Conservation (phyloP, 2,113 vertebrate genomes). For the Gambusia holbrooki region DNA sequence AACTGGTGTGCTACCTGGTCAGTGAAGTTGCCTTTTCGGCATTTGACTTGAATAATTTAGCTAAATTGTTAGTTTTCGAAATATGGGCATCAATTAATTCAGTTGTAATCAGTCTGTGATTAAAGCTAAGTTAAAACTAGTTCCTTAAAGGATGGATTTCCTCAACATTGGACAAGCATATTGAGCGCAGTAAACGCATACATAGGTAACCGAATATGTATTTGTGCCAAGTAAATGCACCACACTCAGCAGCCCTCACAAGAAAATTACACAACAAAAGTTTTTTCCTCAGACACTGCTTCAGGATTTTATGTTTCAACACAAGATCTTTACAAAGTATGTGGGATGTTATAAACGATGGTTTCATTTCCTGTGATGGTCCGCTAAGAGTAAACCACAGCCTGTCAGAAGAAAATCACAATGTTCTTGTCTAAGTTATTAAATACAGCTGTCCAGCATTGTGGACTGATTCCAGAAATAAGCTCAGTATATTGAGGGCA, state of each 20-base stretch:
- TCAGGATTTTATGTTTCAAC: conserved; percentile 33
- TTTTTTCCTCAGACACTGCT: conserved; percentile 3
- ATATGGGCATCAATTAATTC: background rate
- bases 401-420: conserved; percentile 36
- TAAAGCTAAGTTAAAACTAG: too few species aligned
- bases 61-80: background rate
- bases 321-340: conserved; percentile 39
- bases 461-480: conserved; percentile 6
- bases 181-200: too few species aligned
- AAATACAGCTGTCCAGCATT: conserved; percentile 44
- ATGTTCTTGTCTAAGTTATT: conserved; percentile 51
- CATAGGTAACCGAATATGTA: background rate
- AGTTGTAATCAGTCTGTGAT: background rate
- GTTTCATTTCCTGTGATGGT: conserved; percentile 33
- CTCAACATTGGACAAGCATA: too few species aligned
- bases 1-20: too few species aligned
- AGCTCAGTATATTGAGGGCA: conserved; percentile 9
- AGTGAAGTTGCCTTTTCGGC: too few species aligned
- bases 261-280: background rate
- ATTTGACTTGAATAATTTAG: too few species aligned
- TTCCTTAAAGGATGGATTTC: too few species aligned
- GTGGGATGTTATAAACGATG: conserved; percentile 30
- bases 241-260: background rate
- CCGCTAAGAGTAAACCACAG: conserved; percentile 26
- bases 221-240: background rate